These are phyloP conservation scores for Limnodromus scolopaceus DNA, from an alignment of 2,797 vertebrate species.

Conservation along the genomic window DNA sequence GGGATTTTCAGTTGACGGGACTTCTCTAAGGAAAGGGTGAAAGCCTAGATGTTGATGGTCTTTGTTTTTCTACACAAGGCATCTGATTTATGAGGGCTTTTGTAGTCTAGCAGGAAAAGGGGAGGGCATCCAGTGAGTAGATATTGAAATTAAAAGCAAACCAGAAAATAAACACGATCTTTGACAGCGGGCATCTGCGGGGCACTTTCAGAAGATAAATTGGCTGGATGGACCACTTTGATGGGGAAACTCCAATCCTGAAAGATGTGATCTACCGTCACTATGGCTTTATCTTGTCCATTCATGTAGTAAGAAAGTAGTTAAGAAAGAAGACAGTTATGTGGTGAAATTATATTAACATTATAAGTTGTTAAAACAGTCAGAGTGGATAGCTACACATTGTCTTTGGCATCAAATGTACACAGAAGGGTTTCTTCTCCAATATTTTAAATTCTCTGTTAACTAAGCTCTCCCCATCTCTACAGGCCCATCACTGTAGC, in stretches of 20 bases:
- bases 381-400: not conserved
- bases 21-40: not conserved
- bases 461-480: not conserved
- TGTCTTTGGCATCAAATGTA: not conserved
- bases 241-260: not conserved
- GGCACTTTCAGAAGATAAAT: not conserved
- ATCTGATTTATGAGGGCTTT: not conserved
- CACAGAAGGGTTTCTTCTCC: not conserved
- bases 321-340: not conserved
- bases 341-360: not conserved
- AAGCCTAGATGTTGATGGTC: not conserved
- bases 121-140: not conserved
- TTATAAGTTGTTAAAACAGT: not conserved
- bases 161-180: not conserved
- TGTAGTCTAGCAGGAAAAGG: not conserved
- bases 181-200: not conserved
- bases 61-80: not conserved
- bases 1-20: not conserved
- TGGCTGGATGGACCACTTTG: rapidly evolving
- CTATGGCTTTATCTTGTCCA: not conserved
- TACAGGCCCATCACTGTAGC: not conserved
- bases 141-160: not conserved
- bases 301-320: not conserved
- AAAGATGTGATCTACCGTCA: not conserved
- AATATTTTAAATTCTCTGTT: not conserved